Evolutionary conservation across 1,140 invertebrate genomes (phyloP), one percentile per base, ranked within the genome.

Genomic region (Brachionus rubens): DNA sequence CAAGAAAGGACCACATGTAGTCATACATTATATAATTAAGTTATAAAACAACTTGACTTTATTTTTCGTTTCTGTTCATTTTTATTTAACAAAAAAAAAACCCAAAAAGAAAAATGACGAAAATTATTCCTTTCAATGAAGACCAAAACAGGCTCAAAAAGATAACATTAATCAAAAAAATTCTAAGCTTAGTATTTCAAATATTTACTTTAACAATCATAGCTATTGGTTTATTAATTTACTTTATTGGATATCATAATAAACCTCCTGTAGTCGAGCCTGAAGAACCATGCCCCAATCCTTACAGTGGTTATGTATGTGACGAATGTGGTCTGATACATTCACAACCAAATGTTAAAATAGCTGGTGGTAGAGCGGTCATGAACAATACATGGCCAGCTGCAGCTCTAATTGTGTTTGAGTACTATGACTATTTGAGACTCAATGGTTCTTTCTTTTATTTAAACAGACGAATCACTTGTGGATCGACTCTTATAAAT

Each of bases 291-390:
- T 59, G 54, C 36, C 54, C 54, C 0, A 65, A 65, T 65, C 19
- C 19, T 43, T 65, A 30, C 21, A 65, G 40, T 19, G 33, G 33
- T 14, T 43, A 16, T 43, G 33, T 65, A 1, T 65, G 33, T 43
- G 33, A 65, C 12, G 59, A 65, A 65, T 65, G 59, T 14, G 59
- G 59, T 30, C 21, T 65, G 12, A 65, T 43, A 43, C 40, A 26
- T n/a, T 14, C 5, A 24, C 0, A 65, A 43, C 59, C 33, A 21
- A 65, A 65, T 65, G 40, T 43, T 43, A 65, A n/a, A 65, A 65
- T 65, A 41, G 59, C 40, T 24, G 59, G 59, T 43, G 59, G 59
- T 3, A 19, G 12, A 14, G 7, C n/a, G 3, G 59, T 43, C 3
- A 1, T 12, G 21, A 41, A 41, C 19, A 43, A 65, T 65, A 19